Conservation (phyloP, 2,113 vertebrate species). For the Cyanoliseus patagonus region DNA sequence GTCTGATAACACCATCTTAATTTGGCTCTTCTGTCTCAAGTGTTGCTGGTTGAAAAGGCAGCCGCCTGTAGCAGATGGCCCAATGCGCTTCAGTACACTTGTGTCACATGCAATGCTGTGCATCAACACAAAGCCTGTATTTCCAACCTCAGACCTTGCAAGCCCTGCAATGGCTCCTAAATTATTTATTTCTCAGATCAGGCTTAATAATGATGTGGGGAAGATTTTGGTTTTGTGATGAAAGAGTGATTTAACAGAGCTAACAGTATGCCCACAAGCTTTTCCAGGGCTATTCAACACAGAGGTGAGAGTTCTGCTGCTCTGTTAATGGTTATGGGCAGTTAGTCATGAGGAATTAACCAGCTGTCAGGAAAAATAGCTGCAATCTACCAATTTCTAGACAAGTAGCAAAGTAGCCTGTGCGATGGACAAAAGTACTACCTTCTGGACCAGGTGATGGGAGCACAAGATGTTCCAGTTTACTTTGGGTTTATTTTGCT, state of each 20-base stretch:
- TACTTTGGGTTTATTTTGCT: not conserved
- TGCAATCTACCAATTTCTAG: not conserved
- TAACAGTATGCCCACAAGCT: not conserved
- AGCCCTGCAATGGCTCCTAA: not conserved
- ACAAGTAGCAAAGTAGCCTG: not conserved
- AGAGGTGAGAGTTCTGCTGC: not conserved
- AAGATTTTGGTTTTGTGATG: not conserved
- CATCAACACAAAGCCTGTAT: not conserved
- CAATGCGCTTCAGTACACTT: not conserved
- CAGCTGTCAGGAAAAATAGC: not conserved
- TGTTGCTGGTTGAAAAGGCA: not conserved
- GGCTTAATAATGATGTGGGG: not conserved
- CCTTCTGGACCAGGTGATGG: not conserved
- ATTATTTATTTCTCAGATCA: not conserved
- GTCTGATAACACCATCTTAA: not conserved
- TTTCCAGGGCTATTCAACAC: not conserved
- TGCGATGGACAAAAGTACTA: not conserved
- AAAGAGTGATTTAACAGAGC: not conserved
- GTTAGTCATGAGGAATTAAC: not conserved
- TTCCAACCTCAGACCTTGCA: not conserved
- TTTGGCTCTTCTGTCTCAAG: not conserved
- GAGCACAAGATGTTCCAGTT: not conserved
- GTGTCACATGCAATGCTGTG: fast-evolving
- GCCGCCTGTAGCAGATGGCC: not conserved
- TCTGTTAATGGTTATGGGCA: not conserved